Conservation (phyloP, 2,113 vertebrate species). For the Thermophis baileyi region DNA sequence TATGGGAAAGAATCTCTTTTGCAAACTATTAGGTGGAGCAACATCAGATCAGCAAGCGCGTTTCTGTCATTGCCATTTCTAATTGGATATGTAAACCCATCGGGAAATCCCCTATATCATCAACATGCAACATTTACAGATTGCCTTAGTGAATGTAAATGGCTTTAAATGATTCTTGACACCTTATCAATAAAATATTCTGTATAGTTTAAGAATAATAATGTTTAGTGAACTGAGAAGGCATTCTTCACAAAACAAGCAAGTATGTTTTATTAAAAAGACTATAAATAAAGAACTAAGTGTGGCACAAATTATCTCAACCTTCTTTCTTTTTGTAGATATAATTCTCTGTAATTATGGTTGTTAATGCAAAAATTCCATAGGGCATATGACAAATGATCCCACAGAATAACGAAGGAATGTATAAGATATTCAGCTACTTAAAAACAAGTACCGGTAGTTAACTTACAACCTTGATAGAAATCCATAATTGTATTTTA, state of each 20-base stretch:
- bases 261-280: not conserved
- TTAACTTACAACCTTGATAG: not conserved
- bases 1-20: not conserved
- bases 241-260: not conserved
- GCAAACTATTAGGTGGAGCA: not conserved
- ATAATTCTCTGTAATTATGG: not conserved
- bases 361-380: not conserved
- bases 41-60: not conserved
- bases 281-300: not conserved
- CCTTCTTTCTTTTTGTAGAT: not conserved
- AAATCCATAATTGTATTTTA: not conserved
- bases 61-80: not conserved
- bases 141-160: not conserved
- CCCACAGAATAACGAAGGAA: not conserved
- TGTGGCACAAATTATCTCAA: slow-evolving; percentile 1
- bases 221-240: not conserved
- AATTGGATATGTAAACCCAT: not conserved
- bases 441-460: not conserved
- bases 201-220: not conserved
- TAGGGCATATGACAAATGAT: not conserved
- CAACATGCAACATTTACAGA: not conserved
- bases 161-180: not conserved
- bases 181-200: not conserved
- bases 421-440: no score
- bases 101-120: not conserved